Percentiles rank a stretch among this genome's conserved stretches.
These are phyloP conservation scores for Hypanus sabinus DNA, from an alignment of 2,113 vertebrate species.

Conservation along the genomic window DNA sequence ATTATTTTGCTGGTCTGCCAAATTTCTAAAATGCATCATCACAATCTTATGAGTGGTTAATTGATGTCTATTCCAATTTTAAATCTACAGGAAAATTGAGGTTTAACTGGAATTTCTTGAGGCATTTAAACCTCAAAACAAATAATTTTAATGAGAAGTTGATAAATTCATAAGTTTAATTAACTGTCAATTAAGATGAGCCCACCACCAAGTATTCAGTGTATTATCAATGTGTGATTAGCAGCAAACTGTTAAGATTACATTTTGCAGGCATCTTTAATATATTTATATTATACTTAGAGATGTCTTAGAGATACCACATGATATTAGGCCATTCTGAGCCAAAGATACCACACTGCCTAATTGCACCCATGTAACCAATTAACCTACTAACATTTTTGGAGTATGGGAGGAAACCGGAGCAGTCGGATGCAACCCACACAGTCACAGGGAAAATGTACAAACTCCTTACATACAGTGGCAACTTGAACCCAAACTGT, in stretches of 20 bases:
- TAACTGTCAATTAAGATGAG: not conserved
- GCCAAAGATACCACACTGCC: too few species aligned
- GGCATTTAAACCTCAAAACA: not conserved
- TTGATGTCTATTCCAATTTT: too few species aligned
- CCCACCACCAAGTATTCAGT: not conserved
- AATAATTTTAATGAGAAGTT: not conserved
- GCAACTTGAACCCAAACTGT: too few species aligned
- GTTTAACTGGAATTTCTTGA: not conserved
- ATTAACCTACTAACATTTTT: too few species aligned
- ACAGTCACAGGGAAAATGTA: too few species aligned
- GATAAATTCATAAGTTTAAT: not conserved
- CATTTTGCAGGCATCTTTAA: not conserved
- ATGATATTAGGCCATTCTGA: too few species aligned
- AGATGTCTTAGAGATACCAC: too few species aligned
- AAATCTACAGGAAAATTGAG: not conserved
- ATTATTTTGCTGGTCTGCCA: not conserved
- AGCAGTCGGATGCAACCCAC: too few species aligned
- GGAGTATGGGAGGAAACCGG: too few species aligned
- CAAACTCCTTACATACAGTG: too few species aligned
- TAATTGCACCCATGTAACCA: too few species aligned
- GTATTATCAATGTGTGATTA: not conserved
- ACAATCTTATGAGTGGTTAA: not conserved
- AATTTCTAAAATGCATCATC: not conserved
- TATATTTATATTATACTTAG: not conserved
- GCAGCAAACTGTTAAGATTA: not conserved